phyloP scores from a whole-genome alignment of 2,113 vertebrate species.

The Epinephelus cyanopodus region DNA sequence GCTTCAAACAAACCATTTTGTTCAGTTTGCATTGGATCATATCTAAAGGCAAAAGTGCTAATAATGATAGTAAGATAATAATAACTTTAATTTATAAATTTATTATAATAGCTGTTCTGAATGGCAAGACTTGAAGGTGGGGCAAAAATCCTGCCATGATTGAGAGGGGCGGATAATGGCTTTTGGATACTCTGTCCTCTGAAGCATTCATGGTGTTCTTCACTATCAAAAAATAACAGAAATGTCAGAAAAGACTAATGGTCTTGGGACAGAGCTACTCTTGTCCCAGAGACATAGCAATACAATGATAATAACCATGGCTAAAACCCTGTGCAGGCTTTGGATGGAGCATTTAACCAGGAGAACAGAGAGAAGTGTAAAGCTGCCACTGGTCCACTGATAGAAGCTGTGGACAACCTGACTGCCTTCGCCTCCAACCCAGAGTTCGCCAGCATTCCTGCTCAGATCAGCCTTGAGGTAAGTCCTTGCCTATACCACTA shows the following conservation, averaged over 20 bases:
- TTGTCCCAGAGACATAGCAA: background rate
- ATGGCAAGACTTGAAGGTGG: background rate
- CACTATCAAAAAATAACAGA: no score
- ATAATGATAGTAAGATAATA: no score
- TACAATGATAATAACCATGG: background rate
- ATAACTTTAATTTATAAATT: no score
- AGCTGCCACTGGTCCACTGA: conserved; percentile 92
- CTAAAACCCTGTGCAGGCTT: conserved; percentile 82
- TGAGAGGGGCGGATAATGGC: background rate
- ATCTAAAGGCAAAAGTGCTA: background rate
- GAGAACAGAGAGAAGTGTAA: conserved; percentile 94
- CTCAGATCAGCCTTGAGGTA: conserved; percentile 96
- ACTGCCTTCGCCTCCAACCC: conserved; percentile 97
- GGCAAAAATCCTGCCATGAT: background rate
- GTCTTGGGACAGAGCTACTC: background rate
- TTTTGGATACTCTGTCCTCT: background rate
- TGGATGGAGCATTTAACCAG: conserved; percentile 94
- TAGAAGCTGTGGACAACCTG: conserved; percentile 97
- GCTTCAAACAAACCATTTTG: background rate
- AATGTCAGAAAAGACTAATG: no score
- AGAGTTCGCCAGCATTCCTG: conserved; percentile 94
- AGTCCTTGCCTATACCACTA: background rate
- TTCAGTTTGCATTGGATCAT: background rate
- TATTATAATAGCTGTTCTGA: background rate
- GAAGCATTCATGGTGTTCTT: background rate